phyloP scores from a whole-genome alignment of 2,113 vertebrate species.

The Oreochromis spilurus region DNA sequence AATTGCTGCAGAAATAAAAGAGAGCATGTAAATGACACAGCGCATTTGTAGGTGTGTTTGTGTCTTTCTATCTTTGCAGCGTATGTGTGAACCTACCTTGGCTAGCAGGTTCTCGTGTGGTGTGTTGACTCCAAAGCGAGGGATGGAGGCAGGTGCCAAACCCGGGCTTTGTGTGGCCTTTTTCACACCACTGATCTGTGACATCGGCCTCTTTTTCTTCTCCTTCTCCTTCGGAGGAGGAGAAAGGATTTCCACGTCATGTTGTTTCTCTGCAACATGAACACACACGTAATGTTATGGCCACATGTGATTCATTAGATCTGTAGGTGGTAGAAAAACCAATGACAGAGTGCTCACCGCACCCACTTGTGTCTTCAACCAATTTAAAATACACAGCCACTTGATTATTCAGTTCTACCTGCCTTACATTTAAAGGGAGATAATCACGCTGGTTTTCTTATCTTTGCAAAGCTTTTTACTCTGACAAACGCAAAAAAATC shows the following conservation, averaged over 20 bases:
- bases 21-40: background rate
- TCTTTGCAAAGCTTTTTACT: background rate
- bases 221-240: slow-evolving; percentile 77
- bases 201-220: slow-evolving; percentile 80
- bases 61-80: background rate
- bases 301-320: background rate
- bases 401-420: background rate
- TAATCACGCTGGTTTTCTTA: background rate
- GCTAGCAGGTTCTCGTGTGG: slow-evolving; percentile 81
- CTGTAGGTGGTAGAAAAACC: background rate
- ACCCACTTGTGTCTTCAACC: background rate
- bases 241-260: slow-evolving; percentile 85
- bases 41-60: background rate
- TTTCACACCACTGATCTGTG: slow-evolving; percentile 83
- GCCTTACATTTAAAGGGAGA: background rate
- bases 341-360: background rate
- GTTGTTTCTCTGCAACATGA: slow-evolving; percentile 79
- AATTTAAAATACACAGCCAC: background rate
- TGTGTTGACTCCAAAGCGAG: slow-evolving; percentile 84
- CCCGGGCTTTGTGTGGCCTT: slow-evolving; percentile 70
- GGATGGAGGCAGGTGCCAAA: slow-evolving; percentile 71
- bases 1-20: slow-evolving; percentile 76
- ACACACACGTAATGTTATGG: background rate
- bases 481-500: background rate
- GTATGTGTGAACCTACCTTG: slow-evolving; percentile 68